phyloP scores from a whole-genome alignment of 2,888 invertebrate species.

The Plebejus argus region DNA sequence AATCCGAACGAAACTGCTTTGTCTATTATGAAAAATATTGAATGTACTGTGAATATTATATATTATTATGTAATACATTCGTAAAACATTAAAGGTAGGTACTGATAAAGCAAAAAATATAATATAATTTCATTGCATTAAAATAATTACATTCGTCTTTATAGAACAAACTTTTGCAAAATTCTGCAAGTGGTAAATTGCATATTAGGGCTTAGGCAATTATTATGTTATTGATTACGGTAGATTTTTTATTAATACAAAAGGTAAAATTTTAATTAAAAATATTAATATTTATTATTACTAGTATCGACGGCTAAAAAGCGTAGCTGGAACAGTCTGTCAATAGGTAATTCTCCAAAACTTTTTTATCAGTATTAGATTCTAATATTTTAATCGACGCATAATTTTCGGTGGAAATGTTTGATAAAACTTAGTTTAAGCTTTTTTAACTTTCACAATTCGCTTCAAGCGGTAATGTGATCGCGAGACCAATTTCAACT shows the following conservation, averaged over 20 bases:
- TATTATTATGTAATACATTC: not conserved
- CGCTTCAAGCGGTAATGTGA: conserved; percentile 26
- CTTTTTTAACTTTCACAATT: conserved; percentile 28
- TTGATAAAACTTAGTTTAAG: conserved; percentile 17
- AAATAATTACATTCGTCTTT: too few relatives aligned
- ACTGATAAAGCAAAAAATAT: too few relatives aligned
- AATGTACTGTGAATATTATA: not conserved
- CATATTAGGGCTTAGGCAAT: too few relatives aligned
- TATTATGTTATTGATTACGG: too few relatives aligned
- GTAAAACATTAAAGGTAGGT: too few relatives aligned
- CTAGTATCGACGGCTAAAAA: not conserved
- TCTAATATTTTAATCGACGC: not conserved
- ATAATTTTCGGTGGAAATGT: conserved; percentile 5
- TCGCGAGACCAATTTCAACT: conserved; percentile 28
- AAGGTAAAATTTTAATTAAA: too few relatives aligned
- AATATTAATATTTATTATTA: too few relatives aligned
- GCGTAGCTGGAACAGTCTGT: not conserved
- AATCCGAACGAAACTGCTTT: conserved; percentile 4
- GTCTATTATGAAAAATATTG: conserved; percentile 12
- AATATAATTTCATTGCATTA: too few relatives aligned
- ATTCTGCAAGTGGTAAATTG: too few relatives aligned
- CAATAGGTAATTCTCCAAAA: not conserved
- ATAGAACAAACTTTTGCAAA: not conserved
- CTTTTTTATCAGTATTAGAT: not conserved
- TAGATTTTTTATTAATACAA: too few relatives aligned